phyloP scores from a whole-genome alignment of 2,888 invertebrate species.

The Eustalomyia histrio region DNA sequence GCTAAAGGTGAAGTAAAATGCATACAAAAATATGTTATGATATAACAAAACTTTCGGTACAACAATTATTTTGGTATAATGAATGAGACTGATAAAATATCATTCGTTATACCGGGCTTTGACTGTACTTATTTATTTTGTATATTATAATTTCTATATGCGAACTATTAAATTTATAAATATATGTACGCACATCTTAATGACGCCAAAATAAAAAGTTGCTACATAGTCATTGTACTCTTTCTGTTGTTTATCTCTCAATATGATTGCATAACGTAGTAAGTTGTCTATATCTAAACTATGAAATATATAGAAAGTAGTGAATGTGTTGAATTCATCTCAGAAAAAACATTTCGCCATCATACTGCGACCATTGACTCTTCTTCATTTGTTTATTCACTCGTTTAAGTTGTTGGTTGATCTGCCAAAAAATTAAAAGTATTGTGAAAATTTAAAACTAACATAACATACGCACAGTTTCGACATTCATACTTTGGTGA shows the following conservation, averaged over 20 bases:
- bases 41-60: no score
- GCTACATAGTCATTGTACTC: no score
- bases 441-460: not conserved
- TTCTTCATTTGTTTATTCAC: conserved; percentile 9
- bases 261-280: conserved; percentile 47
- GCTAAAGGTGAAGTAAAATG: no score
- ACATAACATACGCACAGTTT: not conserved
- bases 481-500: conserved; percentile 64
- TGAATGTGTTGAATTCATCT: conserved; percentile 33
- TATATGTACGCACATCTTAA: not conserved
- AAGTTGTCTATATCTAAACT: conserved; percentile 25
- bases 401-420: conserved; percentile 48
- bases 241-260: conserved; percentile 32
- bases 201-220: no score
- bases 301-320: conserved; percentile 38
- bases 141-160: no score
- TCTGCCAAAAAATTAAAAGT: conserved; percentile 21
- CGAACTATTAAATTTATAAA: not conserved
- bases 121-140: no score
- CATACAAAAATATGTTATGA: no score
- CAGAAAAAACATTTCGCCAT: conserved; percentile 27
- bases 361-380: conserved; percentile 29
- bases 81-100: no score
- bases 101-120: no score
- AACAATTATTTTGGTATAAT: no score